Evolutionary conservation across 2,888 invertebrate genomes (phyloP).

Genomic region (Atrina japonica): DNA sequence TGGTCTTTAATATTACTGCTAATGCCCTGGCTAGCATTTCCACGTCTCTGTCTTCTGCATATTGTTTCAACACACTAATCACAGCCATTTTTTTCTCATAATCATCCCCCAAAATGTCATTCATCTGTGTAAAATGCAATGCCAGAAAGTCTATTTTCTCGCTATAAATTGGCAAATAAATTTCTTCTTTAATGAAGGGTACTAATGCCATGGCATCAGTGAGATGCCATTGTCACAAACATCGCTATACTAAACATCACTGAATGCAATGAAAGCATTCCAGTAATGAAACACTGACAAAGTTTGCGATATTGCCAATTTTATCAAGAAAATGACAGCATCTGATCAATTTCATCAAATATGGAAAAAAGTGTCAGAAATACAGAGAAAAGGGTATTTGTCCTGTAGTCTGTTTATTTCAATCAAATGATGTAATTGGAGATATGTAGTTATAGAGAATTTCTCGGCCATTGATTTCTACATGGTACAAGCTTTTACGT

Average conservation of each 20-base stretch:
- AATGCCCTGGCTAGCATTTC: conserved; percentile 69
- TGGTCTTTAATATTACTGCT: conserved; percentile 64
- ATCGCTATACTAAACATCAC: not conserved
- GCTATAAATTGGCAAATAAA: conserved; percentile 55
- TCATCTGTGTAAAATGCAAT: conserved; percentile 69
- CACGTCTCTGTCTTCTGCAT: conserved; percentile 78
- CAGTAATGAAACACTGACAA: too few species aligned
- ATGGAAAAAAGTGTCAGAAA: too few species aligned
- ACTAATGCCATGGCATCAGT: conserved; percentile 48
- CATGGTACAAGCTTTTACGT: too few species aligned
- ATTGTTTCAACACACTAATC: conserved; percentile 77
- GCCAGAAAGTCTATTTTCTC: conserved; percentile 57
- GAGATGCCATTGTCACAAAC: conserved; percentile 1
- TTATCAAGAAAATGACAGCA: too few species aligned
- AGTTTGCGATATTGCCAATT: too few species aligned
- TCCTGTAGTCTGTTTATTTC: too few species aligned
- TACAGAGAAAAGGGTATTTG: too few species aligned
- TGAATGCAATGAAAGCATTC: too few species aligned
- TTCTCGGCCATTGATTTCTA: too few species aligned
- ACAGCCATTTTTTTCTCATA: conserved; percentile 76
- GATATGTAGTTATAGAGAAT: too few species aligned
- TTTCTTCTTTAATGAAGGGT: conserved; percentile 47
- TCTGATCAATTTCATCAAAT: too few species aligned
- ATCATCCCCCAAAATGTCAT: conserved; percentile 69
- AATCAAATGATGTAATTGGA: too few species aligned